Evolutionary conservation across 2,797 vertebrate species (phyloP), one percentile per base, ranked within the genome.

Genomic region (Thaleichthys pacificus): DNA sequence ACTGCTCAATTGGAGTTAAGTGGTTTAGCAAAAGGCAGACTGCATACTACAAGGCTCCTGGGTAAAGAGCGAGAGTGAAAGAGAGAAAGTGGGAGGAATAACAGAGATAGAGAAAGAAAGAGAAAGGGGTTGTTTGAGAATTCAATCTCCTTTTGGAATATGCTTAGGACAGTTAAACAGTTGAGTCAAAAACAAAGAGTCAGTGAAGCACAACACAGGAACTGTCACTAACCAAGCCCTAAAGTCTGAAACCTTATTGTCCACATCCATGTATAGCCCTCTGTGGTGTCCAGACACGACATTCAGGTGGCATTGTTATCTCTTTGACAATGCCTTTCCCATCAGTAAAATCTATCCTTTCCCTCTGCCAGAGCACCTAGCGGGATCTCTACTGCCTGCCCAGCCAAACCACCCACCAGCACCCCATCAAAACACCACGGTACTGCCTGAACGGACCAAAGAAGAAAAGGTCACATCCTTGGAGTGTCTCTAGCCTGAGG

Each of bases 1-100:
- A n/a, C 54, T 66, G 76, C 67, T 77, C 72, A 80, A 68, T 70
- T 80, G 74, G 70, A 77, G 61, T 68, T 72, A 72, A 76, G 63
- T 70, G 51, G 22, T 73, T 70, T 63, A 35, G 73, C 67, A 66
- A 72, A 65, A 71, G 63, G 51, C 49, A 66, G 69, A 68, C 72
- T 66, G 57, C 21, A 68, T 28, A 26, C 58, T 70, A 72, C 73
- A 71, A 14, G 4, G 42, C 14, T 28, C 42, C 17, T 56, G 26
- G 30, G 3, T 28, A 6, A 42, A 5, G 42, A 61, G 30, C 2
- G 65, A 70, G 35, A 54, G 17, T 54, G 28, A 65, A 58, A 56
- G 57, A 60, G 64, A 66, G 32, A 17, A n/a, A 17, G 68, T 61
- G 56, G 32, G 69, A 8, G 4, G 61, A 61, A 38, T 11, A 26